phyloP scores from a whole-genome alignment of 1,140 invertebrate genomes.

The Melanaphis sacchari region DNA sequence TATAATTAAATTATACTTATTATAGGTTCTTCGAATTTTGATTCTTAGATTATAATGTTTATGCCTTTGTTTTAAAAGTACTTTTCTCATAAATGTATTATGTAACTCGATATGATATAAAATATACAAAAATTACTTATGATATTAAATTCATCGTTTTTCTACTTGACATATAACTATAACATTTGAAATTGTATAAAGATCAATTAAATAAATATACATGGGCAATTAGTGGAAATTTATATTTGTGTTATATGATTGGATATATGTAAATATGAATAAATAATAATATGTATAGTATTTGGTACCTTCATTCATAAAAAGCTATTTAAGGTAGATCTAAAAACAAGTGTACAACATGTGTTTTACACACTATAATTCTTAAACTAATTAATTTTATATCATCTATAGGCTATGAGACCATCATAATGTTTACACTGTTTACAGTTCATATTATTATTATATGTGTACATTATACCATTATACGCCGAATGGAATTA shows the following conservation, averaged over 20 bases:
- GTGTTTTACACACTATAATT: background rate
- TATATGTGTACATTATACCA: background rate
- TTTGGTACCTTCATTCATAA: background rate
- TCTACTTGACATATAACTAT: background rate
- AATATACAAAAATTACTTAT: background rate
- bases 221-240: background rate
- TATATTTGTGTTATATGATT: background rate
- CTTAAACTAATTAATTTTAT: background rate
- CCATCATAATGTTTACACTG: background rate
- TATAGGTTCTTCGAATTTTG: background rate
- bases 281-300: background rate
- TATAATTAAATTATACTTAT: background rate
- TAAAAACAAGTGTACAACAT: slow-evolving; percentile 3
- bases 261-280: background rate
- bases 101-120: background rate
- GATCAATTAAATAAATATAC: background rate
- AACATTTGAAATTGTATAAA: background rate
- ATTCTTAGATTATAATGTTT: background rate
- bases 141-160: background rate
- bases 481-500: background rate
- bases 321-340: background rate
- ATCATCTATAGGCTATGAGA: background rate
- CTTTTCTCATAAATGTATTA: background rate
- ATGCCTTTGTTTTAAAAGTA: background rate
- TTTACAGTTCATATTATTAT: background rate